A percentile compares a stretch with the other conserved stretches of the same genome.
These are phyloP conservation scores for Drosophila melanosoma DNA, from an alignment of 2,888 invertebrate genomes.

Conservation along the genomic window DNA sequence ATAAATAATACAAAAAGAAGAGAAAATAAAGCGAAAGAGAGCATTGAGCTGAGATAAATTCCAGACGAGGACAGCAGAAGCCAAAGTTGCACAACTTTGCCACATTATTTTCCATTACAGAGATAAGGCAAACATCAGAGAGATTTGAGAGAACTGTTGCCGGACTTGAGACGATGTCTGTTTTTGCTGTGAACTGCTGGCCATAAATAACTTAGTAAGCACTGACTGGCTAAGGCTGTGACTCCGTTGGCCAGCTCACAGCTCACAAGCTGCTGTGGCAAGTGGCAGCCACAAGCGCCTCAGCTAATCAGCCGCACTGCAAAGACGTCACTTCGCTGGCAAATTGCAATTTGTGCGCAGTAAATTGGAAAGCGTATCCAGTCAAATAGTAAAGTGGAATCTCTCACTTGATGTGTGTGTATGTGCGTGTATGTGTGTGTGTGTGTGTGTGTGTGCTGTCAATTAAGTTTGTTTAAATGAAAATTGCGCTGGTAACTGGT, in stretches of 20 bases:
- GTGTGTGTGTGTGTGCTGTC: conserved; percentile 3
- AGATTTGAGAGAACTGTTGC: neutral
- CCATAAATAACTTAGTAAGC: conserved; percentile 67
- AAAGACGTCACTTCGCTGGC: conserved; percentile 21
- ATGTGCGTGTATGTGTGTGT: neutral
- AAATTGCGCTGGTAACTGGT: conserved; percentile 1
- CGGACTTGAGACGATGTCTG: conserved; percentile 37
- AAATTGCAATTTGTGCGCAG: conserved; percentile 53
- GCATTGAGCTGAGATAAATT: conserved; percentile 50
- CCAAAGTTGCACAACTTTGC: conserved; percentile 33
- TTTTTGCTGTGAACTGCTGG: conserved; percentile 37
- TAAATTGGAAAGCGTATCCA: conserved; percentile 44
- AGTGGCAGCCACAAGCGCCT: conserved; percentile 37
- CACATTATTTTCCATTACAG: conserved; percentile 68
- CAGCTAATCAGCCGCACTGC: conserved; percentile 56
- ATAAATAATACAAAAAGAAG: conserved; percentile 8
- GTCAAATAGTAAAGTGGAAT: conserved; percentile 12
- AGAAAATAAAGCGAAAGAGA: conserved; percentile 1
- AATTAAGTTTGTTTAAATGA: conserved; percentile 36
- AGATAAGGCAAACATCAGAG: conserved; percentile 35
- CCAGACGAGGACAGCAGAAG: conserved; percentile 47
- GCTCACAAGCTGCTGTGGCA: conserved; percentile 29
- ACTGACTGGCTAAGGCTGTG: conserved; percentile 15
- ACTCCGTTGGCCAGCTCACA: conserved; percentile 25
- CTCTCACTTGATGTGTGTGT: neutral